Evolutionary conservation across 2,797 vertebrate species (phyloP), one percentile per base, ranked within the genome.

Genomic region (Alca torda): DNA sequence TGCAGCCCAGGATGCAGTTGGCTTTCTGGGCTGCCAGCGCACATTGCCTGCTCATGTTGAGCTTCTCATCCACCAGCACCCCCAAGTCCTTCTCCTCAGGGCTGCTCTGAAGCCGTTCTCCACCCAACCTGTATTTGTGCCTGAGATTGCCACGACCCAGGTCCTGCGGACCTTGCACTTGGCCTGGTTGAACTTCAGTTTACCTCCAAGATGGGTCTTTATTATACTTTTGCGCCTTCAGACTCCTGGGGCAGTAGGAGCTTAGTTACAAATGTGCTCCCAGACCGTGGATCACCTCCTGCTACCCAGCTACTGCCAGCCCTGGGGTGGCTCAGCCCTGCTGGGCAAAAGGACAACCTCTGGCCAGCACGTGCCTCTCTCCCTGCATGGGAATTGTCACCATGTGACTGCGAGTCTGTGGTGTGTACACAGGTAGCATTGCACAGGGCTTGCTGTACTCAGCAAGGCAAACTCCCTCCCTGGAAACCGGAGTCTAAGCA

Each of bases 351-450:
- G n/a, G 26, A 60, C 10, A 24, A 13, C 6, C 6, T 76, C 31
- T 61, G 63, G 41, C 41, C 43, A 77, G 28, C 23, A n/a, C 0
- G 0, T 16, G 18, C 60, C 67, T 21, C 39, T 84, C 24, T 65
- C 20, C 41, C 30, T 74, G 18, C 0, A 0, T 39, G 50, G 37
- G 20, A 61, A 6, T 31, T 37, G 54, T 79, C 85, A 68, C 54
- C 75, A 25, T 26, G 57, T 5, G 53, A 9, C 24, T 81, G 61
- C 5, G 4, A 31, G 33, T 14, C 33, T 2, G 0, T 15, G 41
- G 23, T 9, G 39, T 10, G 0, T 41, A 9, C 48, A 25, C 0
- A 0, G 23, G 21, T 73, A 3, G 6, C 6, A 0, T 6, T 64
- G 61, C 11, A 2, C 12, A 18, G 67, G 37, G 54, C 50, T 89